Conservation (phyloP, 2,888 invertebrate species). For the Pollenia griseotomentosa region DNA sequence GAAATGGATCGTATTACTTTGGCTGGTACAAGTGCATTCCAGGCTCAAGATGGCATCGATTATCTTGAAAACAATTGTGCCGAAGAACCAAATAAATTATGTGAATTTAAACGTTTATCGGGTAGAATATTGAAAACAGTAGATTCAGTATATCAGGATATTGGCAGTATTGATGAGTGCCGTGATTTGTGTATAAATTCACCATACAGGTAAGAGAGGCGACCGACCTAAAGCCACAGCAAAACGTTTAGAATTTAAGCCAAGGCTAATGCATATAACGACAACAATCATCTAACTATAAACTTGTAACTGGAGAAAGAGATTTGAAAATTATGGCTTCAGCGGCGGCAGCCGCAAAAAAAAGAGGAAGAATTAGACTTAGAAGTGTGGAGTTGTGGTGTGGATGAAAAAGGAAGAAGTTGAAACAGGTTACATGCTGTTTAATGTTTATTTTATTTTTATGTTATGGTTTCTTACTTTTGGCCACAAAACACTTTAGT, state of each 20-base stretch:
- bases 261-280: slow-evolving; percentile 42
- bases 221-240: not conserved
- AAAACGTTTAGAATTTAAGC: slow-evolving; percentile 42
- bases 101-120: slow-evolving; percentile 95
- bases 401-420: slow-evolving; percentile 40
- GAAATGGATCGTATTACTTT: slow-evolving; percentile 96
- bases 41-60: slow-evolving; percentile 88
- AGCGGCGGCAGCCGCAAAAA: slow-evolving; percentile 2
- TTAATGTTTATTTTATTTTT: slow-evolving; percentile 61
- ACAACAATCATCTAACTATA: slow-evolving; percentile 65
- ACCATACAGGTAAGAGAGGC: slow-evolving; percentile 87
- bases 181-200: slow-evolving; percentile 94
- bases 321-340: slow-evolving; percentile 51
- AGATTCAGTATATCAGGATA: slow-evolving; percentile 95
- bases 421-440: slow-evolving; percentile 66
- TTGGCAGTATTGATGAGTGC: slow-evolving; percentile 93
- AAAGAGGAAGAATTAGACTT: slow-evolving; percentile 29
- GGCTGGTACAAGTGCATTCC: slow-evolving; percentile 92
- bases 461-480: slow-evolving; percentile 58
- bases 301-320: slow-evolving; percentile 45
- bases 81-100: slow-evolving; percentile 95
- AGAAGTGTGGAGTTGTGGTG: slow-evolving; percentile 20
- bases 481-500: slow-evolving; percentile 43
- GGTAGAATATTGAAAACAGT: slow-evolving; percentile 96
- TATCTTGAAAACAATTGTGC: slow-evolving; percentile 97